Conservation (phyloP, 2,888 invertebrate species). For the Lumbricus terrestris region DNA sequence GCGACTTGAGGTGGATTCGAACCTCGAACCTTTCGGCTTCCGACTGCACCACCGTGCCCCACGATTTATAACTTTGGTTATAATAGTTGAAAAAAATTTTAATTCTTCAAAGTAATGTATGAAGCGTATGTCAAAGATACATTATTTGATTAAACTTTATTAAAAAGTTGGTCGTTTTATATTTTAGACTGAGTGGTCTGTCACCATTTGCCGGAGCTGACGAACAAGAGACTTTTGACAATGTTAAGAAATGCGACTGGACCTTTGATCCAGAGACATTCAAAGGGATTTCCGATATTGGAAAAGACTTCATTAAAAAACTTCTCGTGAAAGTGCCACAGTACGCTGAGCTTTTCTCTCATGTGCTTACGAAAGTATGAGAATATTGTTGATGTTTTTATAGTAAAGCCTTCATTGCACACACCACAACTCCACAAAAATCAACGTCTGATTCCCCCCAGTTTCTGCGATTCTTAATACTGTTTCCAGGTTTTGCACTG, state of each 20-base stretch:
- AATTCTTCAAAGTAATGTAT: background rate
- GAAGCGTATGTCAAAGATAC: background rate
- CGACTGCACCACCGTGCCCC: too few species aligned
- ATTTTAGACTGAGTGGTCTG: constrained; percentile 81
- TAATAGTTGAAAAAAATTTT: background rate
- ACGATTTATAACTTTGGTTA: background rate
- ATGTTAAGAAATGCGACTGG: constrained; percentile 98
- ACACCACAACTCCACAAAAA: too few species aligned
- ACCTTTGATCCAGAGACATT: constrained; percentile 97
- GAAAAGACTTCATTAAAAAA: constrained; percentile 93
- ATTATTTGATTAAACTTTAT: background rate
- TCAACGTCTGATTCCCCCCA: too few species aligned
- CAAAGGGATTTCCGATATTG: constrained; percentile 88
- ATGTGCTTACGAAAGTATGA: background rate
- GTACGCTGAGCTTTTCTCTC: constrained; percentile 60
- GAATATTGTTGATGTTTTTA: background rate
- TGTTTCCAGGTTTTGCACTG: background rate
- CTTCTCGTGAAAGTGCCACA: constrained; percentile 81
- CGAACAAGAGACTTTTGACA: constrained; percentile 95
- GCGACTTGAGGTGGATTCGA: too few species aligned
- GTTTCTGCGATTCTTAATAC: too few species aligned
- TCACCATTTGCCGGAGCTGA: constrained; percentile 99
- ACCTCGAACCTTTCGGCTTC: too few species aligned
- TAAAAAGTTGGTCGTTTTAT: background rate
- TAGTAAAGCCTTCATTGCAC: background rate